Percentiles rank a stretch among this genome's conserved stretches.
Conservation (phyloP, 2,888 invertebrate genomes). For the Chrysina gloriosa region DNA sequence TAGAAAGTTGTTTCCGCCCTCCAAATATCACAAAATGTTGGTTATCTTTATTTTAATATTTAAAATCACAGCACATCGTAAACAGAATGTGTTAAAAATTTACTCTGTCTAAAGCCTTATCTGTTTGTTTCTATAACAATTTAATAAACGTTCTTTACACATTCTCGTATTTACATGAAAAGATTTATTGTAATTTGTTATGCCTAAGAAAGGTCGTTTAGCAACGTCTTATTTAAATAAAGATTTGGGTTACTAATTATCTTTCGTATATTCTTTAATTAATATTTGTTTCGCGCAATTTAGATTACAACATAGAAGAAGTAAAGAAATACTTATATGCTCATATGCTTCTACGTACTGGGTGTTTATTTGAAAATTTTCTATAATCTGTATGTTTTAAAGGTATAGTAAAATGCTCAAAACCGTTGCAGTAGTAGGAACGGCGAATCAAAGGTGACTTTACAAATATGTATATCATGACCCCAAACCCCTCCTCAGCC, state of each 20-base stretch:
- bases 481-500: too few relatives aligned
- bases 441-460: too few relatives aligned
- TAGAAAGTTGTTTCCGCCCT: slow-evolving; percentile 15
- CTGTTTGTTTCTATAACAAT: slow-evolving; percentile 17
- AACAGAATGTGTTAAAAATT: slow-evolving; percentile 19
- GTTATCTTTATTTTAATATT: slow-evolving; percentile 1
- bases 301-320: slow-evolving; percentile 4
- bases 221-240: slow-evolving; percentile 25
- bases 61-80: slow-evolving; percentile 2
- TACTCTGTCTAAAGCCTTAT: slow-evolving; percentile 13
- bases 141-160: slow-evolving; percentile 20
- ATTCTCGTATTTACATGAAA: slow-evolving; percentile 17
- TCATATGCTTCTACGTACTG: too few relatives aligned
- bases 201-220: slow-evolving; percentile 25
- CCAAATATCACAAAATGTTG: background rate
- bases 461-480: too few relatives aligned
- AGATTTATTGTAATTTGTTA: slow-evolving; percentile 32
- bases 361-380: too few relatives aligned
- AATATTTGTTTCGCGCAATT: slow-evolving; percentile 30
- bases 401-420: too few relatives aligned
- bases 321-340: background rate
- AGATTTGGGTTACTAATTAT: slow-evolving; percentile 32
- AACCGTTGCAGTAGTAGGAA: too few relatives aligned
- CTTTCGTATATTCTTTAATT: slow-evolving; percentile 12
- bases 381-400: too few relatives aligned